These are phyloP conservation scores for Ericerus pela DNA, from an alignment of 1,140 invertebrate genomes.

Conservation along the genomic window DNA sequence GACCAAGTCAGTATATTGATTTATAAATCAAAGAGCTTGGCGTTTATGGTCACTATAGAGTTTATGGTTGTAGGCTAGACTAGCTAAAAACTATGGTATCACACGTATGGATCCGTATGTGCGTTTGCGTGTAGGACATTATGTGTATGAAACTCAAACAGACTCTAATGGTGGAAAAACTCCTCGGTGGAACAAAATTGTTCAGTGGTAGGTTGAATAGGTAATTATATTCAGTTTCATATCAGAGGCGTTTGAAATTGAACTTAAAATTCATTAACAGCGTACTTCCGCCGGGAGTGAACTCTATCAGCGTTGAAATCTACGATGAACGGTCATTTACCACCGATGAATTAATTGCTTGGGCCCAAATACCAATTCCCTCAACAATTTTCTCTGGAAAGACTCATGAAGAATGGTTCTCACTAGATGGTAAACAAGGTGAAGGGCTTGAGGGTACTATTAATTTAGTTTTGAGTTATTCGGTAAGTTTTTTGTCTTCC, in stretches of 20 bases:
- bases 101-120: slow-evolving; percentile 94
- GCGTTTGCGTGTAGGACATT: slow-evolving; percentile 77
- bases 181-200: slow-evolving; percentile 86
- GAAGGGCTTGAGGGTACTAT: slow-evolving; percentile 81
- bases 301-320: slow-evolving; percentile 79
- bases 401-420: slow-evolving; percentile 87
- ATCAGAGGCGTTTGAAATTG: too few relatives aligned
- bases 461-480: slow-evolving; percentile 57
- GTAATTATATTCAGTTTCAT: not conserved
- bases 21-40: not conserved
- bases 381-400: slow-evolving; percentile 64
- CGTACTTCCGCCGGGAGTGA: slow-evolving; percentile 71
- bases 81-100: slow-evolving; percentile 92
- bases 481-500: slow-evolving; percentile 40
- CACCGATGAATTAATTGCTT: slow-evolving; percentile 87
- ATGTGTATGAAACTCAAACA: slow-evolving; percentile 88
- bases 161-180: slow-evolving; percentile 89
- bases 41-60: slow-evolving; percentile 13
- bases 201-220: slow-evolving; percentile 55
- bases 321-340: slow-evolving; percentile 95
- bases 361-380: slow-evolving; percentile 74
- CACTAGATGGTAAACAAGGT: slow-evolving; percentile 79
- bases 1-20: slow-evolving; percentile 44
- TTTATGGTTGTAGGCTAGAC: slow-evolving; percentile 48
- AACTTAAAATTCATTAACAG: slow-evolving; percentile 38